Percentiles rank a stretch among this genome's conserved stretches.
Conservation (phyloP, 1,140 invertebrate species). For the Calephelis virginiensis region DNA sequence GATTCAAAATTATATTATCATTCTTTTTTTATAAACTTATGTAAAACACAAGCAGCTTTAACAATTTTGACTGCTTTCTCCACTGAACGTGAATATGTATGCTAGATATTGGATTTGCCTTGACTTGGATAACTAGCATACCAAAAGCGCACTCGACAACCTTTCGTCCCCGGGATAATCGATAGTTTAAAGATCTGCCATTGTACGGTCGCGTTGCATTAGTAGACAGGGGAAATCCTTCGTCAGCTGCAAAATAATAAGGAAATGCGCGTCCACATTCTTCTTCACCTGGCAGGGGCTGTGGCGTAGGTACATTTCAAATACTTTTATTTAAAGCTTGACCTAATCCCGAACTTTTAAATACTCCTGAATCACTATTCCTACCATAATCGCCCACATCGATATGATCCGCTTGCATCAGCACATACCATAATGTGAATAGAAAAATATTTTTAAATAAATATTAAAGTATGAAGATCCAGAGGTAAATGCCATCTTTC, state of each 20-base stretch:
- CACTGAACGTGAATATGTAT: no score
- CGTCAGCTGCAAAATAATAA: constrained; percentile 25
- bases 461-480: constrained; percentile 28
- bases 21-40: no score
- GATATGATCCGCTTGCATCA: constrained; percentile 24
- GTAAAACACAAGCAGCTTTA: no score
- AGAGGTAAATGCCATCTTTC: not conserved
- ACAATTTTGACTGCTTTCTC: no score
- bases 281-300: constrained; percentile 5
- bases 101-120: no score
- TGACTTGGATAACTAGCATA: no score
- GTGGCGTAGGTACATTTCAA: constrained; percentile 22
- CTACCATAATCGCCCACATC: constrained; percentile 28
- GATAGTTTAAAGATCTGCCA: no score
- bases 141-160: no score
- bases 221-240: constrained; percentile 30
- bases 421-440: constrained; percentile 21
- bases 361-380: constrained; percentile 26
- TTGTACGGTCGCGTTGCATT: constrained; percentile 24
- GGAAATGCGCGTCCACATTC: not conserved
- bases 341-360: constrained; percentile 21
- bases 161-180: no score
- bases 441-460: constrained; percentile 28
- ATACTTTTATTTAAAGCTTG: constrained; percentile 19
- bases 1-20: no score